phyloP scores from a whole-genome alignment of 2,888 invertebrate genomes.

The Apodemia duryi region DNA sequence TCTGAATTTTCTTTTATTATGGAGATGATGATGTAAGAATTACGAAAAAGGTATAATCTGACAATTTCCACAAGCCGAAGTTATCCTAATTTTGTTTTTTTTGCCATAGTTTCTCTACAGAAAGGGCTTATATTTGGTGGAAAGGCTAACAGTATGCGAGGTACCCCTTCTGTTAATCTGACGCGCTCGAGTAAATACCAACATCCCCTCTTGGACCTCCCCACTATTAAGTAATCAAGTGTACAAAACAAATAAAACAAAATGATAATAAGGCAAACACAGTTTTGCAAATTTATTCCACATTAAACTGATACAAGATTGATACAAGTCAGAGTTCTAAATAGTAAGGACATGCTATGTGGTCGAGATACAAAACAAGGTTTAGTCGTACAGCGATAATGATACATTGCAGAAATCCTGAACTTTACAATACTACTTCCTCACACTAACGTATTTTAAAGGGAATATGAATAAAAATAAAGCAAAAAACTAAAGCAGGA shows the following conservation, averaged over 20 bases:
- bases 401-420: slow-evolving; percentile 74
- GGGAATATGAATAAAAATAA: slow-evolving; percentile 75
- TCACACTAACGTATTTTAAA: slow-evolving; percentile 76
- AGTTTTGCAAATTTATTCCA: slow-evolving; percentile 80
- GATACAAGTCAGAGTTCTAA: slow-evolving; percentile 76
- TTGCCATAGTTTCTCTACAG: too few relatives aligned
- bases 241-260: slow-evolving; percentile 47
- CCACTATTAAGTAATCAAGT: too few relatives aligned
- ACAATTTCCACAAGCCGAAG: too few relatives aligned
- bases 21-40: too few relatives aligned
- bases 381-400: slow-evolving; percentile 67
- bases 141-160: too few relatives aligned
- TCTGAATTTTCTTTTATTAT: too few relatives aligned
- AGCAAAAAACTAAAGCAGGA: slow-evolving; percentile 79
- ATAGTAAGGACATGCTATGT: slow-evolving; percentile 73
- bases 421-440: slow-evolving; percentile 76
- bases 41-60: too few relatives aligned
- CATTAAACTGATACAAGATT: slow-evolving; percentile 78
- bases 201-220: too few relatives aligned
- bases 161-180: too few relatives aligned
- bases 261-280: slow-evolving; percentile 76
- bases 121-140: too few relatives aligned
- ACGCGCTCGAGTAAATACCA: too few relatives aligned
- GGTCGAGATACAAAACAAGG: slow-evolving; percentile 71
- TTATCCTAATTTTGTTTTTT: too few relatives aligned